Percentiles rank a stretch among this genome's conserved stretches.
Evolutionary conservation across 2,113 vertebrate species (phyloP).

Genomic region (Bungarus multicinctus): DNA sequence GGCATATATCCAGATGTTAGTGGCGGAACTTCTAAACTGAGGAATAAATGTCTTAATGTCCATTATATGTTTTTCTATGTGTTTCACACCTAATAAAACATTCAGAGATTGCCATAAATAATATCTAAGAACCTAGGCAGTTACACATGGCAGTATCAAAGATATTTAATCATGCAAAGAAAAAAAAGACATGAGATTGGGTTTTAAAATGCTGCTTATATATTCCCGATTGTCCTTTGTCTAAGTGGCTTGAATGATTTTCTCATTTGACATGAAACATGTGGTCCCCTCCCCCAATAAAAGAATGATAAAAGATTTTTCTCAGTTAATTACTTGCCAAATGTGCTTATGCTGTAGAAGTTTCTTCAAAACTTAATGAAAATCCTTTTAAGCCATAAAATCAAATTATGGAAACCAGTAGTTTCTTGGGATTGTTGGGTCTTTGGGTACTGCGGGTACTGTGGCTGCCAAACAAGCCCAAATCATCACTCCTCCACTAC

Average conservation of each 20-base stretch:
- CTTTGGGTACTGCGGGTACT: neutral
- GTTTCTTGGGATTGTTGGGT: neutral
- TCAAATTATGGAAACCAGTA: neutral
- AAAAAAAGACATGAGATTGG: neutral
- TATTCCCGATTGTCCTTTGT: neutral
- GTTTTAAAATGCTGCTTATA: neutral
- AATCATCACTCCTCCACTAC: neutral
- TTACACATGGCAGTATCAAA: neutral
- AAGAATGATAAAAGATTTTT: neutral
- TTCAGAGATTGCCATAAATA: neutral
- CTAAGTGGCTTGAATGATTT: neutral
- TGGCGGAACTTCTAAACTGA: neutral
- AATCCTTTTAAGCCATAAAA: neutral
- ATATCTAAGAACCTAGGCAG: neutral
- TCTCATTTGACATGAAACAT: neutral
- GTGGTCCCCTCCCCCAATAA: neutral
- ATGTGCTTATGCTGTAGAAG: neutral
- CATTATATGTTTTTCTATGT: neutral
- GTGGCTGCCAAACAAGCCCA: neutral
- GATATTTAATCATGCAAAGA: neutral
- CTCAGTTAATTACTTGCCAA: neutral
- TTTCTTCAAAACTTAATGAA: neutral
- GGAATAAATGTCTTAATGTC: neutral
- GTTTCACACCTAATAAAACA: neutral
- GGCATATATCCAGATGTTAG: neutral